Conservation (phyloP, 1,140 invertebrate species). For the Semibalanus balanoides region DNA sequence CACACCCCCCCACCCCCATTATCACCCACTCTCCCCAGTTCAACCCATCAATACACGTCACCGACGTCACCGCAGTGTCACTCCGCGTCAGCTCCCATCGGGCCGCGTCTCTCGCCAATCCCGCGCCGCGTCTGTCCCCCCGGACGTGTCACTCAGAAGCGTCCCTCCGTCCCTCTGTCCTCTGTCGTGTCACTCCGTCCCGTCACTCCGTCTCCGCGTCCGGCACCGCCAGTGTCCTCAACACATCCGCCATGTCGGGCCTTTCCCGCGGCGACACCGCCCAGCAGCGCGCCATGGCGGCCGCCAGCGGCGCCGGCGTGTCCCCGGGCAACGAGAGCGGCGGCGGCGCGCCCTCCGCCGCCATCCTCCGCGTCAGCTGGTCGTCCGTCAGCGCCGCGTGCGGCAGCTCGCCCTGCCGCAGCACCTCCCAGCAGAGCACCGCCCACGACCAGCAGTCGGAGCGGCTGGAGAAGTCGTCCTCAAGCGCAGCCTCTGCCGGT, state of each 20-base stretch:
- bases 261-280: background rate
- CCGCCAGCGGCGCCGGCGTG: background rate
- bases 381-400: conserved; percentile 66
- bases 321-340: background rate
- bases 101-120: too few species aligned
- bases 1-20: too few species aligned
- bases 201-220: background rate
- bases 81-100: too few species aligned
- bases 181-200: too few species aligned
- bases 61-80: too few species aligned
- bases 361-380: conserved; percentile 33
- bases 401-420: conserved; percentile 69
- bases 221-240: background rate
- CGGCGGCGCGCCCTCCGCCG: background rate
- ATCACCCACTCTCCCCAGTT: too few species aligned
- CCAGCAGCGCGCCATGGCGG: background rate
- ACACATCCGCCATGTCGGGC: background rate
- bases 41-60: too few species aligned
- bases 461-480: conserved; percentile 84
- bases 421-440: conserved; percentile 80
- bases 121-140: too few species aligned
- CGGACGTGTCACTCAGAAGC: too few species aligned
- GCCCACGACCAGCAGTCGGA: conserved; percentile 89
- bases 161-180: too few species aligned
- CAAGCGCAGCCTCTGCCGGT: conserved; percentile 69